phyloP scores from a whole-genome alignment of 35 echinoderm and acorn worm species.

The Holothuria glaberrima region DNA sequence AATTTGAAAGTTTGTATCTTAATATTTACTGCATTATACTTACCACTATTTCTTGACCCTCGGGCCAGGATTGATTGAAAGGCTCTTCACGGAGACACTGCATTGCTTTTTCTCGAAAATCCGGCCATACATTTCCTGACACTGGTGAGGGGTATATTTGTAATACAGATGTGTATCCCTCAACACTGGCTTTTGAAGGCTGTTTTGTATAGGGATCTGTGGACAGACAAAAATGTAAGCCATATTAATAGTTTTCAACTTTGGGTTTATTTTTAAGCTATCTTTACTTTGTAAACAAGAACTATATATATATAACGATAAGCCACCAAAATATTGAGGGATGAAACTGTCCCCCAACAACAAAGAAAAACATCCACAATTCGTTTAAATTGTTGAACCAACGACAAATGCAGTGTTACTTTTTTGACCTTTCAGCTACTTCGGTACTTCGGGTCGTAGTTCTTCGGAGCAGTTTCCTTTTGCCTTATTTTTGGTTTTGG shows the following conservation, averaged over 20 bases:
- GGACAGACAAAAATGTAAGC: background rate
- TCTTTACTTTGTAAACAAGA: background rate
- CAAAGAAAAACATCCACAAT: no score
- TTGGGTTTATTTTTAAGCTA: background rate
- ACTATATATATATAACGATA: no score
- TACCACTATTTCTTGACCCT: background rate
- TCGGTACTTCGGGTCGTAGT: no score
- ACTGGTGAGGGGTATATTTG: slow-evolving; percentile 50
- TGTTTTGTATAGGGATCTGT: slow-evolving; percentile 40
- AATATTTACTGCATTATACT: background rate
- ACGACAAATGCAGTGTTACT: no score
- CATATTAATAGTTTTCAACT: background rate
- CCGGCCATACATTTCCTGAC: slow-evolving; percentile 9
- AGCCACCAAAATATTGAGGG: background rate
- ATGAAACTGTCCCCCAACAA: no score
- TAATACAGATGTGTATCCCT: slow-evolving; percentile 26
- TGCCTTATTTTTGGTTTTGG: no score
- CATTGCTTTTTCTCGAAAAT: background rate
- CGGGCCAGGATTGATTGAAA: background rate
- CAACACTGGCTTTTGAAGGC: slow-evolving; percentile 13
- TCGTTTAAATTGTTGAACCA: no score
- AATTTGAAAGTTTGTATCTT: no score
- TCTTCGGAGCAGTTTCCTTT: no score
- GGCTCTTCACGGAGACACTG: slow-evolving; percentile 24
- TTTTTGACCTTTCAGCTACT: no score